These are phyloP conservation scores for Sinhomidia bicolor DNA, from an alignment of 2,888 invertebrate species.

Conservation along the genomic window DNA sequence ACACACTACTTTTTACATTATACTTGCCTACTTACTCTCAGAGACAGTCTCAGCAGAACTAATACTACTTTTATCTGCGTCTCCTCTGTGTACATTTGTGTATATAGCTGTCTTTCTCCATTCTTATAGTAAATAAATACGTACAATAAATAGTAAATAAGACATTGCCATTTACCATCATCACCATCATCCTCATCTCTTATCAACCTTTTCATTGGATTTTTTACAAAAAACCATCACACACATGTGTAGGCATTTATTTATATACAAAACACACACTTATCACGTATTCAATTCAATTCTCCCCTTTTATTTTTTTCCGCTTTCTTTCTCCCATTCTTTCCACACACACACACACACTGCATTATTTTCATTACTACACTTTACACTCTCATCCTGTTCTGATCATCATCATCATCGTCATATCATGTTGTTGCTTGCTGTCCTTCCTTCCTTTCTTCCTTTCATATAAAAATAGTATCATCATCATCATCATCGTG, in stretches of 20 bases:
- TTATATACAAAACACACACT: background rate
- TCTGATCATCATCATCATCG: background rate
- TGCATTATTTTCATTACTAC: background rate
- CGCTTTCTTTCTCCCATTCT: background rate
- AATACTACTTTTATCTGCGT: background rate
- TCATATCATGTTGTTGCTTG: background rate
- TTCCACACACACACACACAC: background rate
- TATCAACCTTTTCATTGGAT: conserved; percentile 20
- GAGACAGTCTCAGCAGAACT: background rate
- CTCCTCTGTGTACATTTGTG: background rate
- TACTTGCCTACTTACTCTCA: background rate
- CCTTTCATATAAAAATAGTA: conserved; percentile 14
- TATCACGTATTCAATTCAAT: conserved; percentile 56
- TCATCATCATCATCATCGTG: background rate
- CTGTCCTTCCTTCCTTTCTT: conserved; percentile 1
- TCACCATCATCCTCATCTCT: background rate
- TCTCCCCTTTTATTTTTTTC: background rate
- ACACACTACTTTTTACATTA: conserved; percentile 13
- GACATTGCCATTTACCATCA: conserved; percentile 58
- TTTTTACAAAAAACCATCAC: background rate
- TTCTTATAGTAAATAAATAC: conserved; percentile 44
- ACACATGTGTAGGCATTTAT: background rate
- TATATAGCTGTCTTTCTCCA: conserved; percentile 23
- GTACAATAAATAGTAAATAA: conserved; percentile 62
- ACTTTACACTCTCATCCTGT: background rate